These are phyloP conservation scores for Coregonus sp. DNA, from an alignment of 2,797 vertebrate species.

Conservation along the genomic window DNA sequence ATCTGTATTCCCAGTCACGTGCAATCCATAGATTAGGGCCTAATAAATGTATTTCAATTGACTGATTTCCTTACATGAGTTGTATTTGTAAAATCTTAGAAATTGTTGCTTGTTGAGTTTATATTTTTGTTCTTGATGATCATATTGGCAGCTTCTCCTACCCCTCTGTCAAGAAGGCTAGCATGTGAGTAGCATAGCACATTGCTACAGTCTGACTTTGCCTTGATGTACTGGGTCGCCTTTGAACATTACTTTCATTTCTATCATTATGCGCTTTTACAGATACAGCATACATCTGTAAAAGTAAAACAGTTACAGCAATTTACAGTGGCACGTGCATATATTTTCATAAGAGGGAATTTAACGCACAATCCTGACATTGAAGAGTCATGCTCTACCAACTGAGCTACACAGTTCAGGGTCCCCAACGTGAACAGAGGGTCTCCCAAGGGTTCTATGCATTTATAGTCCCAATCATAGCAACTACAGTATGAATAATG, in stretches of 20 bases:
- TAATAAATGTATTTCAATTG: too few species aligned
- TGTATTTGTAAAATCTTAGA: too few species aligned
- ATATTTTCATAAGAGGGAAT: not conserved
- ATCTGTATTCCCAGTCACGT: too few species aligned
- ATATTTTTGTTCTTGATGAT: too few species aligned
- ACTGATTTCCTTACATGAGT: too few species aligned
- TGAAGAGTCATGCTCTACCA: not conserved
- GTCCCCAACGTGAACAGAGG: not conserved
- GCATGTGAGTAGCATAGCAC: constrained; percentile 36
- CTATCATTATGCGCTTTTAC: constrained; percentile 26
- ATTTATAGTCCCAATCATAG: not conserved
- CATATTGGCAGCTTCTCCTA: too few species aligned
- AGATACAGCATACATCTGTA: not conserved
- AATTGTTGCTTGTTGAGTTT: too few species aligned
- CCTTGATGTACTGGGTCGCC: constrained; percentile 13
- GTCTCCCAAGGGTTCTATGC: not conserved
- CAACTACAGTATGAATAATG: not conserved
- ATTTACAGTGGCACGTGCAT: not conserved
- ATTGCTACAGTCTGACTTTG: constrained; percentile 14
- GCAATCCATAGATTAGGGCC: too few species aligned
- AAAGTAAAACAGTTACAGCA: not conserved
- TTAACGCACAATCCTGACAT: not conserved
- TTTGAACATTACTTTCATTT: constrained; percentile 16
- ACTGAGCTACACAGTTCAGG: not conserved
- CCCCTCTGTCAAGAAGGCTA: constrained; percentile 7